Base-by-base conservation (phyloP, 2,888 invertebrate species). In the Caradrina clavipalpis region DNA sequence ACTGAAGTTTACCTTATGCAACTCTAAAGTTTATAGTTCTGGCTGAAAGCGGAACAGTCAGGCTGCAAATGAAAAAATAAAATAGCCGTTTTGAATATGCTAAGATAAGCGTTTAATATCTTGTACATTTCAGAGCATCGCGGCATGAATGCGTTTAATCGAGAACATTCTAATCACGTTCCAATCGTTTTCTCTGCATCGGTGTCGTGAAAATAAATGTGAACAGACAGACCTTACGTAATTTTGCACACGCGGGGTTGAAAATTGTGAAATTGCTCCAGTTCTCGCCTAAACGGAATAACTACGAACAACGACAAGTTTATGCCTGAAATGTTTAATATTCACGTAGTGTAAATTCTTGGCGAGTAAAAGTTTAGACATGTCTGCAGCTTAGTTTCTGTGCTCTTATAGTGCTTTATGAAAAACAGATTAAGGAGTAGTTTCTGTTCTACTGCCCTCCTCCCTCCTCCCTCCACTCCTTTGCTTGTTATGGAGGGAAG, bases 101-200 rank as follows among this genome's bases (percentile, higher is more conserved):
- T 17, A 5, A 45, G 17, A 3, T 39, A 39, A 60, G 17, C 15
- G 26, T 39, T 71, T 47, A 47, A 47, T 51, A 13, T 17, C 19
- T 39, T 19, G 10, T 8, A 55, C 11, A 17, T 22, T 53, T 58
- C 31, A 49, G 5, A 45, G 53, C 62, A 68, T 42, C 39, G 35
- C 42, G 19, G 35, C 47, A 42, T 53, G 31, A 55, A 69, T 71
- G 66, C 53, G 15, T 71, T 61, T 58, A 42, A 60, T 65, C 62
- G 22, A 59, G 59, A 58, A 64, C 21, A 78, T 72, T 74, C 58
- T 56, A 17, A 63, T 47, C 74, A 80, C 78, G 72, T 80, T 54
- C 55, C 49, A 42, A 67, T 69, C 60, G 68, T 66, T 66, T 70
- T 55, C 47, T 68, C 58, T 77, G 69, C 69, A 69, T 73, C 69